Conservation (phyloP, 2,797 vertebrate species). For the Alectoris magna region DNA sequence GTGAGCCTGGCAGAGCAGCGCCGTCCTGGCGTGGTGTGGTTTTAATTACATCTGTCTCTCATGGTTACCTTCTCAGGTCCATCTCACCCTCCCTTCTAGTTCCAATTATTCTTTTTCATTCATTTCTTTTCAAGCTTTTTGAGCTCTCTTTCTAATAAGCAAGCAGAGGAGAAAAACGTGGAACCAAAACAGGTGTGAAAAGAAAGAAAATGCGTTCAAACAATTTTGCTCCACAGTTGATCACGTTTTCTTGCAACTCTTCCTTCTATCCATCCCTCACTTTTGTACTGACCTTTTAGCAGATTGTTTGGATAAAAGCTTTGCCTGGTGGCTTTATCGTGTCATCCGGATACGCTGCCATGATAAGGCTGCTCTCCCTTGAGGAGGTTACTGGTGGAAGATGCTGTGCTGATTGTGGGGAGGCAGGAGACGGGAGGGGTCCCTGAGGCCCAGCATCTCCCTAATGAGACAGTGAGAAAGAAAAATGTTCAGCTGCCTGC, state of each 20-base stretch:
- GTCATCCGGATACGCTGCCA: neutral
- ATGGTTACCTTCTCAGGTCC: neutral
- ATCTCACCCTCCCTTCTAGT: neutral
- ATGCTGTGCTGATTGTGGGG: neutral
- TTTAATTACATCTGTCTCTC: neutral
- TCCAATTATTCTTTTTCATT: neutral
- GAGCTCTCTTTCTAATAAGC: neutral
- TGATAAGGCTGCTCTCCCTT: neutral
- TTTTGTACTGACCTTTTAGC: neutral
- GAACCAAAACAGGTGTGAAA: neutral
- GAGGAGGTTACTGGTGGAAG: neutral
- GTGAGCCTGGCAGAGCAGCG: neutral
- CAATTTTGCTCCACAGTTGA: neutral
- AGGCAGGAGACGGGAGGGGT: neutral
- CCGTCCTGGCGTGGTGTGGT: neutral
- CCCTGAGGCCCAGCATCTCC: neutral
- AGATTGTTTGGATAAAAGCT: neutral
- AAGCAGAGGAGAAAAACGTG: neutral
- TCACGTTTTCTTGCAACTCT: neutral
- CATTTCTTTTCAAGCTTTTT: neutral
- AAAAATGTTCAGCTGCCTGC: neutral
- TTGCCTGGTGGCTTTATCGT: neutral
- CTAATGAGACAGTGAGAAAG: neutral
- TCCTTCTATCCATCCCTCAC: neutral
- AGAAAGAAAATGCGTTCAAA: neutral